phyloP scores from a whole-genome alignment of 2,888 invertebrate species.

The Drosophila longiperda region DNA sequence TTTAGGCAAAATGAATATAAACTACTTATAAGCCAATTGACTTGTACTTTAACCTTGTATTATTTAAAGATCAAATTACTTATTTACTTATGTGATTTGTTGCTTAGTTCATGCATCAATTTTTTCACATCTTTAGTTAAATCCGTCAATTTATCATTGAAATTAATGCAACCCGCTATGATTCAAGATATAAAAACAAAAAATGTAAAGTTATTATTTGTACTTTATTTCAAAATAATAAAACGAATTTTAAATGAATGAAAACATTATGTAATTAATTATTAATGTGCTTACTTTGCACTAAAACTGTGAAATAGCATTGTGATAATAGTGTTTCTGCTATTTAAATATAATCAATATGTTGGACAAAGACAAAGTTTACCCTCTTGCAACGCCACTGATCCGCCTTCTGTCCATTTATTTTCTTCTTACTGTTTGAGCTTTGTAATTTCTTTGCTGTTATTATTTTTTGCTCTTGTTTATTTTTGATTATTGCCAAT shows the following conservation, averaged over 20 bases:
- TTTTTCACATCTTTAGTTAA: no score
- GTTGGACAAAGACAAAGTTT: neutral
- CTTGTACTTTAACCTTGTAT: neutral
- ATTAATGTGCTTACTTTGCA: neutral
- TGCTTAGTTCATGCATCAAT: no score
- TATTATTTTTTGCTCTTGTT: neutral
- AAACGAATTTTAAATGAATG: neutral
- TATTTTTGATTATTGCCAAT: slow-evolving; percentile 38
- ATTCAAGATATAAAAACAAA: neutral
- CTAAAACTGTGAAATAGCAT: neutral
- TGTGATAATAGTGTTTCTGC: neutral
- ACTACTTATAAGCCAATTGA: neutral
- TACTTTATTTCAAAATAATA: neutral
- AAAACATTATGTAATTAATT: neutral
- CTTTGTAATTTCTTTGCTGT: slow-evolving; percentile 15
- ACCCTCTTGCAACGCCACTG: neutral
- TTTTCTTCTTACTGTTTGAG: slow-evolving; percentile 9
- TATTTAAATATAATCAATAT: neutral
- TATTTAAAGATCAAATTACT: neutral
- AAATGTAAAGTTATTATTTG: accelerated
- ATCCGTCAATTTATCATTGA: no score
- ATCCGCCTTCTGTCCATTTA: neutral
- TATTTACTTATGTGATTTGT: no score
- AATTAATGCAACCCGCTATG: neutral
- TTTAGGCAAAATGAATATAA: neutral